phyloP scores from a whole-genome alignment of 2,113 vertebrate genomes.

The Zosterops pallidus region DNA sequence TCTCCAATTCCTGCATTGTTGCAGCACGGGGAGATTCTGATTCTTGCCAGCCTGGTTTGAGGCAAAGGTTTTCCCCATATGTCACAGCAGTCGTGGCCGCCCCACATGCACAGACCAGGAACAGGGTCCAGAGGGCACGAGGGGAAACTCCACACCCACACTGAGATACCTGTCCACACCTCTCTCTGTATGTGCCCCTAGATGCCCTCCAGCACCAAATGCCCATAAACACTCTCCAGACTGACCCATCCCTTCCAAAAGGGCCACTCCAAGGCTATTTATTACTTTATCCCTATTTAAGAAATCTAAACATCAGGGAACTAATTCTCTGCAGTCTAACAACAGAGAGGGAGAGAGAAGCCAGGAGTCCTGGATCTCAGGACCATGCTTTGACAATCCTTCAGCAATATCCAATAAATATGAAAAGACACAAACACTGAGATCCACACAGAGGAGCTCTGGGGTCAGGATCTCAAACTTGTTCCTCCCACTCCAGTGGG shows the following conservation, averaged over 20 bases:
- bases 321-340: background rate
- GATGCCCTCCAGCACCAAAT: background rate
- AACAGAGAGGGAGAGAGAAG: background rate
- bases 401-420: background rate
- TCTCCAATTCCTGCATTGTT: background rate
- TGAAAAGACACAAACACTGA: background rate
- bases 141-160: background rate
- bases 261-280: background rate
- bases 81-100: background rate
- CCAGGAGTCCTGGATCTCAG: background rate
- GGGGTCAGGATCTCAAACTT: background rate
- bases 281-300: background rate
- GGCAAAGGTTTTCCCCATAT: background rate
- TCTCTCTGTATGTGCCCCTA: background rate
- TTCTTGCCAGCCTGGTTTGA: background rate
- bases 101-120: background rate
- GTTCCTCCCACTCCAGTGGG: background rate
- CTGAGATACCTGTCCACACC: background rate
- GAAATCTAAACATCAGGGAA: background rate
- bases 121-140: rapidly evolving
- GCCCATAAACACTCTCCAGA: background rate
- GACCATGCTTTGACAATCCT: rapidly evolving
- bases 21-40: background rate
- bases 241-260: background rate
- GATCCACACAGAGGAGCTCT: background rate